Percentiles rank a stretch among this genome's conserved stretches.
These are phyloP conservation scores for Hoplostethus atlanticus DNA, from an alignment of 2,797 vertebrate genomes.

Conservation along the genomic window DNA sequence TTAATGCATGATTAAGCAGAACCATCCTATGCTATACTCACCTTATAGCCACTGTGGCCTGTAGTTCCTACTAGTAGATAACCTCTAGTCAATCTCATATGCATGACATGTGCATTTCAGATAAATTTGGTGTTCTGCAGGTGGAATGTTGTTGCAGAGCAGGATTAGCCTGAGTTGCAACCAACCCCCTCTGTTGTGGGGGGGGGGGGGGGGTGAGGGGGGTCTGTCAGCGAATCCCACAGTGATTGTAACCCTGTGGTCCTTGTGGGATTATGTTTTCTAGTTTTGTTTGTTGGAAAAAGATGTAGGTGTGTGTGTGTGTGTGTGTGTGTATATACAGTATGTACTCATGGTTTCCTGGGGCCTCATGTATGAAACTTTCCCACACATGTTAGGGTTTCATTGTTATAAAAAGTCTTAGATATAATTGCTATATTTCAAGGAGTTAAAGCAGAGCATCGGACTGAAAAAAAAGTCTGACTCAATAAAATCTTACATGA, in stretches of 20 bases:
- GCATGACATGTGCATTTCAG: too few species aligned
- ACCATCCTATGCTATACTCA: background rate
- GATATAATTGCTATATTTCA: too few species aligned
- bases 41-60: background rate
- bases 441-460: too few species aligned
- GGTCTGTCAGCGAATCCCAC: background rate
- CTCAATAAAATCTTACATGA: too few species aligned
- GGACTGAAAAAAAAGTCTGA: too few species aligned
- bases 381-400: too few species aligned
- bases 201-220: constrained; percentile 21
- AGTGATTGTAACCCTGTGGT: background rate
- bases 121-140: background rate
- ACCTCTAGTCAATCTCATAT: too few species aligned
- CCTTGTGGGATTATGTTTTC: background rate
- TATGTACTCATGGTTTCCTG: too few species aligned
- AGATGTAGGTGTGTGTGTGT: too few species aligned
- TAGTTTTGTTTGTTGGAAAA: background rate
- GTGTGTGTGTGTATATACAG: too few species aligned
- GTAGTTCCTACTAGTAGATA: background rate
- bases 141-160: constrained; percentile 24
- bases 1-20: background rate
- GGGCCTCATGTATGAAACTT: too few species aligned
- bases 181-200: constrained; percentile 16
- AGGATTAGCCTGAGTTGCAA: constrained; percentile 37
- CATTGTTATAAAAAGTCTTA: too few species aligned